phyloP scores from a whole-genome alignment of 2,888 invertebrate genomes.

The Drosophila barbarae region DNA sequence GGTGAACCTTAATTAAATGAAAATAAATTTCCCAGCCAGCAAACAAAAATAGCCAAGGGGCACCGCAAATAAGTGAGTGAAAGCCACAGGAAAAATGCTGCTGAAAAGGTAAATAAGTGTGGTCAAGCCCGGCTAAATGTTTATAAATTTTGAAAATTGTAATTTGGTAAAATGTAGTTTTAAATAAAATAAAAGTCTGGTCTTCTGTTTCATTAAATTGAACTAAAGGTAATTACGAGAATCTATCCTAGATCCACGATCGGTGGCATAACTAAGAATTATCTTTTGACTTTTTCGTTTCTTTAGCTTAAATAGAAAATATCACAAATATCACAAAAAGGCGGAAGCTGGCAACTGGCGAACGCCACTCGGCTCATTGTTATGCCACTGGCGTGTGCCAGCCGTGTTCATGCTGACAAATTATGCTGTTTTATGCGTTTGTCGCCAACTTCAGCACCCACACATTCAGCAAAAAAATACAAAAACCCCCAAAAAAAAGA shows the following conservation, averaged over 20 bases:
- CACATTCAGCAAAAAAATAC: conserved; percentile 1
- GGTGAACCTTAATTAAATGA: conserved; percentile 11
- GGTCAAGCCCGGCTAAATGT: not conserved
- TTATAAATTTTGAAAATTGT: not conserved
- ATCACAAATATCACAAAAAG: conserved; percentile 21
- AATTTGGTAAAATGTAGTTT: not conserved
- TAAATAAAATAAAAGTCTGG: not conserved
- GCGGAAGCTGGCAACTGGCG: conserved; percentile 7
- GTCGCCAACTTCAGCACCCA: conserved; percentile 48
- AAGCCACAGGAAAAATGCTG: not conserved
- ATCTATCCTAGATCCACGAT: not conserved
- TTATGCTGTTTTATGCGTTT: conserved; percentile 71
- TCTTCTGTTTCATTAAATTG: not conserved
- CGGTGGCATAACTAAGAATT: not conserved
- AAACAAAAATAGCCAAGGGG: conserved; percentile 5
- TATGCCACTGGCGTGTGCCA: conserved; percentile 57
- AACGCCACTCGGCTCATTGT: conserved; percentile 52
- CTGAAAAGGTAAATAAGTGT: not conserved
- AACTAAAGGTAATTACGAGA: too few species aligned
- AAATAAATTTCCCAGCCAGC: conserved; percentile 16
- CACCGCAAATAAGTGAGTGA: conserved; percentile 9
- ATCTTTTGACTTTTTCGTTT: not conserved
- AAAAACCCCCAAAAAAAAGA: not conserved
- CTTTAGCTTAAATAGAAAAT: conserved; percentile 1
- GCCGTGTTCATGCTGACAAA: conserved; percentile 66